Percentiles rank a stretch among this genome's conserved stretches.
phyloP scores from a whole-genome alignment of 2,113 vertebrate species.

The Hystrix brachyura region DNA sequence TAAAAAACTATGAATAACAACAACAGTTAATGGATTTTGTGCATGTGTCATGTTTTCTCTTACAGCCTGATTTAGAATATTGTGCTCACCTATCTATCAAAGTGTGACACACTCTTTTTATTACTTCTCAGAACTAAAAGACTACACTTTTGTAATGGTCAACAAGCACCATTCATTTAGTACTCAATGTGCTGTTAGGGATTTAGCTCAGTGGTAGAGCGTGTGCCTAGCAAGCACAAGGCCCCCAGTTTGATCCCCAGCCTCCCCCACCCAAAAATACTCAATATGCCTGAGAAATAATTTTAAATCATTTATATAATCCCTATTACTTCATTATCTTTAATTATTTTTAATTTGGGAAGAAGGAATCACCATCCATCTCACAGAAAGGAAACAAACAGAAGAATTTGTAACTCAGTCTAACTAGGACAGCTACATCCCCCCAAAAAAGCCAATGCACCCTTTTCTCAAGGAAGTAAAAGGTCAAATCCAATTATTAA shows the following conservation, averaged over 20 bases:
- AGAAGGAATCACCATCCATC: background rate
- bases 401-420: background rate
- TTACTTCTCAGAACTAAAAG: background rate
- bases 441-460: background rate
- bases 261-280: background rate
- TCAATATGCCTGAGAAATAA: background rate
- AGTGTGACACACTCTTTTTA: background rate
- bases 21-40: background rate
- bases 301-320: constrained; percentile 28
- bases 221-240: too few species aligned
- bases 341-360: background rate
- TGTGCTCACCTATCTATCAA: background rate
- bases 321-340: background rate
- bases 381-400: constrained; percentile 40
- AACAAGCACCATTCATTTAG: background rate
- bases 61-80: background rate
- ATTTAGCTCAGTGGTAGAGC: too few species aligned
- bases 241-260: too few species aligned
- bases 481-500: background rate
- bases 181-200: background rate
- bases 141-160: background rate
- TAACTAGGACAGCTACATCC: background rate
- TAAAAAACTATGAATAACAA: constrained; percentile 2
- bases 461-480: background rate
- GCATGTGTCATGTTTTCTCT: background rate